Conservation (phyloP, 2,888 invertebrate genomes). For the Agonopterix alstromeriana region DNA sequence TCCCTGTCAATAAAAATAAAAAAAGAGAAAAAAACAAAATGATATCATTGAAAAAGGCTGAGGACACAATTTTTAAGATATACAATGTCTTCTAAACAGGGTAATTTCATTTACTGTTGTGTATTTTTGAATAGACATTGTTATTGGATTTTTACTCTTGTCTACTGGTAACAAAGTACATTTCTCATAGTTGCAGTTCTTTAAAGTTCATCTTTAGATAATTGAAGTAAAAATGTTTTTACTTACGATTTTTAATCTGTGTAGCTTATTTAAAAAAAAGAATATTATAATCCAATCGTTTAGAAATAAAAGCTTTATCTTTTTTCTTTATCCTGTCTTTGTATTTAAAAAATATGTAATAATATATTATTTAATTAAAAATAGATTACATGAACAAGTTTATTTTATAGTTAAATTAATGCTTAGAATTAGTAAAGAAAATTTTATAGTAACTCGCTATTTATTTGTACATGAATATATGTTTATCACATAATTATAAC, state of each 20-base stretch:
- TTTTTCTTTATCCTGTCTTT: constrained; percentile 4
- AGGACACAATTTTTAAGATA: constrained; percentile 72
- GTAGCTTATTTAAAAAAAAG: constrained; percentile 1
- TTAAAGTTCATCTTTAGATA: background rate
- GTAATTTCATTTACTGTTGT: constrained; percentile 72
- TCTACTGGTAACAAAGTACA: constrained; percentile 33
- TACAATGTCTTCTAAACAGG: constrained; percentile 76
- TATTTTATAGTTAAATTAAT: constrained; percentile 33
- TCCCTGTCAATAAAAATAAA: constrained; percentile 39
- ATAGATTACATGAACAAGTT: constrained; percentile 17
- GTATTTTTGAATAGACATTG: constrained; percentile 59
- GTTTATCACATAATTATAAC: constrained; percentile 15
- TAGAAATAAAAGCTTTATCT: constrained; percentile 4
- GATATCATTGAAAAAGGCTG: constrained; percentile 75
- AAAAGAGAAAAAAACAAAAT: constrained; percentile 47
- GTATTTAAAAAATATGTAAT: background rate
- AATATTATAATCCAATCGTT: background rate
- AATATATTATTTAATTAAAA: constrained; percentile 14
- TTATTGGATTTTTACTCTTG: constrained; percentile 59
- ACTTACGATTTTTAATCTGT: background rate
- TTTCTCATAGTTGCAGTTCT: constrained; percentile 22
- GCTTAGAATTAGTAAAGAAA: constrained; percentile 25
- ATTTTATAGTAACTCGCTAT: constrained; percentile 46
- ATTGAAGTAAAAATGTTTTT: background rate
- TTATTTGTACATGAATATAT: constrained; percentile 50